Evolutionary conservation across 2,888 invertebrate genomes (phyloP).

Genomic region (Gastrophysa polygoni): DNA sequence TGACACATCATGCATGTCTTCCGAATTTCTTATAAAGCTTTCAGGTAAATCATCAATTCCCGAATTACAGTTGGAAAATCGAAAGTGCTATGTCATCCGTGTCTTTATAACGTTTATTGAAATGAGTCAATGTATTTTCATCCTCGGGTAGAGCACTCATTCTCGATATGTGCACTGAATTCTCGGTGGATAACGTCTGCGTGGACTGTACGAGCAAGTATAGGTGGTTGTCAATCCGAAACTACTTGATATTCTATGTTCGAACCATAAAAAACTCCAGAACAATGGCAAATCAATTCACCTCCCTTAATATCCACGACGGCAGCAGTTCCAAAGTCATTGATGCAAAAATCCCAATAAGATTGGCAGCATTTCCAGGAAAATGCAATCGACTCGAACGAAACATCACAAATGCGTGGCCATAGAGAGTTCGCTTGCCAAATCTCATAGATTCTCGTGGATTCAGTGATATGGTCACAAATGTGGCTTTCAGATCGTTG

Average conservation of each 20-base stretch:
- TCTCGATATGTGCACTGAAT: background rate
- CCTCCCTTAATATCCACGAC: slow-evolving; percentile 17
- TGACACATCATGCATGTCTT: no score
- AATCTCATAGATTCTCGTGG: background rate
- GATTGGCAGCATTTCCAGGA: slow-evolving; percentile 24
- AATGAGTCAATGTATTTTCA: no score
- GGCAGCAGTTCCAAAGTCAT: slow-evolving; percentile 25
- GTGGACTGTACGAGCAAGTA: background rate
- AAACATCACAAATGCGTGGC: slow-evolving; percentile 27
- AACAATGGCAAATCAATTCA: slow-evolving; percentile 26
- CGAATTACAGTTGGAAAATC: no score
- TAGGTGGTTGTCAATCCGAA: background rate
- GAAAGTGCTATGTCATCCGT: no score
- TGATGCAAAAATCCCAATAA: slow-evolving; percentile 26
- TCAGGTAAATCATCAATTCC: no score
- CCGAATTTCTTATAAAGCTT: no score
- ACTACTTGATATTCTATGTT: background rate
- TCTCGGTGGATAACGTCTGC: background rate
- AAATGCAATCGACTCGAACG: slow-evolving; percentile 24
- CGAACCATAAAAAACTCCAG: background rate
- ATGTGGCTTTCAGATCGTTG: no score
- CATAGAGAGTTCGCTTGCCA: slow-evolving; percentile 19
- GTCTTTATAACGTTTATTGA: no score
- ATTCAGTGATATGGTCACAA: background rate
- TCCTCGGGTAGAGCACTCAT: no score